Evolutionary conservation across 2,797 vertebrate genomes (phyloP), one percentile per base, ranked within the genome.

Genomic region (Carcharodon carcharias): DNA sequence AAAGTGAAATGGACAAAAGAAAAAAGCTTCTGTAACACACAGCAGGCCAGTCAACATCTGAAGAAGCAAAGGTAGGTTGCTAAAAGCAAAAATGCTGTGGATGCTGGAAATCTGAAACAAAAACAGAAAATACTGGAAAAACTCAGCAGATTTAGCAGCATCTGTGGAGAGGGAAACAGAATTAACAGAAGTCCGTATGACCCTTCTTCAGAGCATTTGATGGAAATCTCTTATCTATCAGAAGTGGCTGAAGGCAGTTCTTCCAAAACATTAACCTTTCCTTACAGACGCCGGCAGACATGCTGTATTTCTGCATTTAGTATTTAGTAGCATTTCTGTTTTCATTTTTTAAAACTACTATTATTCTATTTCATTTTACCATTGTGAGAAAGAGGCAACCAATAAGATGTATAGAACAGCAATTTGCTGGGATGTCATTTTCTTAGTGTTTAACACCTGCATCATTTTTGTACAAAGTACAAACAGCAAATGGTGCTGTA

Each of bases 1-100:
- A n/a, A 82, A 82, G 80, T 85, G 80, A 91, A 91, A 94, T 50
- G 63, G 91, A 21, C 96, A 61, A 71, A 69, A 54, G 4, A 61
- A 35, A 61, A 2, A 88, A 88, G 54, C 26, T 54, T 8, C 88
- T 91, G 58, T 58, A 63, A 91, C 12, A 35, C 14, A 35, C 56
- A n/a, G 28, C 40, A 18, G 6, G 28, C 31, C 56, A 61, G 56
- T 58, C 21, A 61, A 12, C 14, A 61, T 5, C 0, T 35, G 4
- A 61, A 54, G 73, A 14, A 87, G 54, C 96, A 1, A 96, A 45
- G 67, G 23, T 14, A 80, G 28, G 2, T 50, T 88, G 45, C 45
- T 50, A 50, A 50, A 50, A 50, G 45, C 45, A 50, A 50, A 50
- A 50, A 50, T 50, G 45, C 45, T 50, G 45, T 50, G 45, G 45